Evolutionary conservation across 2,888 invertebrate species (phyloP).

Genomic region (Autographa gamma): DNA sequence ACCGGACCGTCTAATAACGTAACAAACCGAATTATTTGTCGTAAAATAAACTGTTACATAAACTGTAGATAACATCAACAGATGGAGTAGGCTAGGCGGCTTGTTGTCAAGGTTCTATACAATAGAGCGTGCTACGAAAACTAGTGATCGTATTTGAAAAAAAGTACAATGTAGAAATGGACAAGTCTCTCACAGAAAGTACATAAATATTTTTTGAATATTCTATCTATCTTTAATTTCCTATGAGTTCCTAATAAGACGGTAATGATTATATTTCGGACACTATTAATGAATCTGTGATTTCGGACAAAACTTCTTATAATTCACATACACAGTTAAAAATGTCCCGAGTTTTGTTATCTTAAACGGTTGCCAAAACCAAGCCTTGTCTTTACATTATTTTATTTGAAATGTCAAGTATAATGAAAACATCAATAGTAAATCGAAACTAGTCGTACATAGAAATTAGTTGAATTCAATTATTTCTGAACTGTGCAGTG

Average conservation of each 20-base stretch:
- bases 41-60: conserved; percentile 35
- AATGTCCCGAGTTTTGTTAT: no score
- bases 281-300: no score
- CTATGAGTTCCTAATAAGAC: no score
- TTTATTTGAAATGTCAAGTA: not conserved
- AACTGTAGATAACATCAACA: not conserved
- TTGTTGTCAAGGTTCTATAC: not conserved
- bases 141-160: no score
- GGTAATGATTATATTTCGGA: no score
- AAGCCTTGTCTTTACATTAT: not conserved
- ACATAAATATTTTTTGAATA: no score
- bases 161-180: no score
- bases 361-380: not conserved
- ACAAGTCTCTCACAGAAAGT: no score
- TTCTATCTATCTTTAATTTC: no score
- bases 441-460: not conserved
- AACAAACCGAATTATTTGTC: conserved; percentile 34
- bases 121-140: no score
- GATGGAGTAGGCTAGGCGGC: not conserved
- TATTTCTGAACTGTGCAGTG: not conserved
- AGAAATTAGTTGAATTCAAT: conserved; percentile 4
- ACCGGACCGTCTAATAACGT: conserved; percentile 26
- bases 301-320: no score
- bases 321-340: no score
- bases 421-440: not conserved